Evolutionary conservation across 2,113 vertebrate genomes (phyloP).

Genomic region (Pomatorhinus ruficollis): DNA sequence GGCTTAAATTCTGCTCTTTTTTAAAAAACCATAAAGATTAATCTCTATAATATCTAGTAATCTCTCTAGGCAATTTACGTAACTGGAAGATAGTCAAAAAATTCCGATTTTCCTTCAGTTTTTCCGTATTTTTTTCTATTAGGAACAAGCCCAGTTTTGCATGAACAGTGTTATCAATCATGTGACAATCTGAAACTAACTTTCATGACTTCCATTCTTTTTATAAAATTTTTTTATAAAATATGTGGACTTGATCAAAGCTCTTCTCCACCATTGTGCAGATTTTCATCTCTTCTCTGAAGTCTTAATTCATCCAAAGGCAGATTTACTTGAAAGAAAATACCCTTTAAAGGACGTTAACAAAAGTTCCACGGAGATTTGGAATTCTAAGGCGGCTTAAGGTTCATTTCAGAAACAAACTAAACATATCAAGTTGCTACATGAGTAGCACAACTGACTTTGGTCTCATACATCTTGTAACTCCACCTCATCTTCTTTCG

Average conservation of each 20-base stretch:
- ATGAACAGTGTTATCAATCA: not conserved
- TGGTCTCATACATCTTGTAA: not conserved
- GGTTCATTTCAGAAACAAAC: constrained; percentile 32
- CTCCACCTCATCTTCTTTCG: not conserved
- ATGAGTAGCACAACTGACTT: not conserved
- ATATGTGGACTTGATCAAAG: not conserved
- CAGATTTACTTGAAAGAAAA: not conserved
- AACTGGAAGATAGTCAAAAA: not conserved
- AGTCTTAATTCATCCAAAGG: not conserved
- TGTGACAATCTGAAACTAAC: not conserved
- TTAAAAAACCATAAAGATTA: not conserved
- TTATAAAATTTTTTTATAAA: not conserved
- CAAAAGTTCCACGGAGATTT: not conserved
- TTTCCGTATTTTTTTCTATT: not conserved
- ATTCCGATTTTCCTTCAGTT: not conserved
- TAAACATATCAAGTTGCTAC: not conserved
- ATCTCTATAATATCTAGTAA: not conserved
- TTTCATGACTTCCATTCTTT: not conserved
- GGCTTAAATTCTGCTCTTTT: not conserved
- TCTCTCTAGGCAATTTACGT: not conserved
- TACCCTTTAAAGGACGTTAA: not conserved
- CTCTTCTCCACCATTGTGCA: not conserved
- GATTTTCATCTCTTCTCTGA: not conserved
- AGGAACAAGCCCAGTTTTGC: not conserved
- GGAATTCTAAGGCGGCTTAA: not conserved